Evolutionary conservation across 2,888 invertebrate genomes (phyloP).

Genomic region (Drosophila tanythrix): DNA sequence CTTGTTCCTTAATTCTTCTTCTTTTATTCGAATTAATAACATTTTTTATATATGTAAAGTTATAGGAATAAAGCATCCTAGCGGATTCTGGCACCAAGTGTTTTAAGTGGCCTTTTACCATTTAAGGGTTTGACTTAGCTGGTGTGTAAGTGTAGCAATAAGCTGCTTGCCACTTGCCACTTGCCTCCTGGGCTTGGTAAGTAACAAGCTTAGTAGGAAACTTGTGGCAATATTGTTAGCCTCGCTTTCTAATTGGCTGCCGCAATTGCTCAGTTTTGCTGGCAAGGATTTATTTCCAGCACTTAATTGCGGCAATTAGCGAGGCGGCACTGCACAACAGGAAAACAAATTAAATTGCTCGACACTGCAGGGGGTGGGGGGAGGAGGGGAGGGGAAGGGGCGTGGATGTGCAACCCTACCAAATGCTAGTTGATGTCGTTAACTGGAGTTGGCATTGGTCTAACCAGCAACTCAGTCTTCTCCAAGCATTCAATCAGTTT

Average conservation of each 20-base stretch:
- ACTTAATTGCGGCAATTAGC: constrained; percentile 75
- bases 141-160: background rate
- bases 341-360: constrained; percentile 50
- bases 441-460: constrained; percentile 16
- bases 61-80: no score
- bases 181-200: constrained; percentile 7
- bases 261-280: constrained; percentile 24
- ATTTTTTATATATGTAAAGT: background rate
- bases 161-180: background rate
- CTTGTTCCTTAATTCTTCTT: background rate
- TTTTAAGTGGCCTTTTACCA: background rate
- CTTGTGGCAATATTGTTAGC: constrained; percentile 32
- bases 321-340: constrained; percentile 32
- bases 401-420: constrained; percentile 20
- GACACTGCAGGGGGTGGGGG: background rate
- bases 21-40: background rate
- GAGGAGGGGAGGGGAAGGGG: background rate
- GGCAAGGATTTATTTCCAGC: constrained; percentile 65
- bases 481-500: constrained; percentile 51
- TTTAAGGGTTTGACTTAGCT: background rate
- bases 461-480: constrained; percentile 21
- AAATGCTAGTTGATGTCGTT: constrained; percentile 37
- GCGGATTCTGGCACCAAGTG: background rate
- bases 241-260: constrained; percentile 54
- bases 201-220: constrained; percentile 17